Evolutionary conservation across 2,888 invertebrate genomes (phyloP).

Genomic region (Trichopria drosophilae): DNA sequence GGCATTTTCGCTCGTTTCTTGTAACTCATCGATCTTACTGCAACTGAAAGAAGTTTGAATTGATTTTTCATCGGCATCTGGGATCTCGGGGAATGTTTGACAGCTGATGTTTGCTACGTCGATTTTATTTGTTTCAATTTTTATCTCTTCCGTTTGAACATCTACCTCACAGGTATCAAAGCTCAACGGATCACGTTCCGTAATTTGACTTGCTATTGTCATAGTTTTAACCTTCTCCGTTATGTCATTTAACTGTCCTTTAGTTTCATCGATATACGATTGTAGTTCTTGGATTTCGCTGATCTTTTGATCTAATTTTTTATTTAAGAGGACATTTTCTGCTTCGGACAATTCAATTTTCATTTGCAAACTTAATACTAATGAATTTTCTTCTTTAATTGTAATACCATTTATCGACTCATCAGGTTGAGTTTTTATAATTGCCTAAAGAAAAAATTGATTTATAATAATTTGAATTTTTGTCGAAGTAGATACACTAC

Average conservation of each 20-base stretch:
- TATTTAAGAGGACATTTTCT: conserved; percentile 38
- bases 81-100: conserved; percentile 30
- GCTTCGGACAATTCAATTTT: conserved; percentile 20
- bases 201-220: no score
- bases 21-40: conserved; percentile 26
- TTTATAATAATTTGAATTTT: no score
- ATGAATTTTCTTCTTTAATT: no score
- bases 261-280: conserved; percentile 35
- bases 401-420: no score
- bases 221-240: conserved; percentile 33
- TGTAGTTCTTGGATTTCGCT: conserved; percentile 34
- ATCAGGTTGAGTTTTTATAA: no score
- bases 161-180: conserved; percentile 15
- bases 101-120: conserved; percentile 28
- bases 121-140: not conserved
- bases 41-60: conserved; percentile 33
- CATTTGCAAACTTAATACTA: no score
- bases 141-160: conserved; percentile 13
- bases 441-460: no score
- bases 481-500: no score
- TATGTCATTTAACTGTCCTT: conserved; percentile 35
- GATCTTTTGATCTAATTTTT: conserved; percentile 34
- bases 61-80: conserved; percentile 28
- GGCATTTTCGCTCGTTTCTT: conserved; percentile 10
- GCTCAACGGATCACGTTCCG: no score